Evolutionary conservation across 2,797 vertebrate species (phyloP), one percentile per base, ranked within the genome.

Genomic region (Alca torda): DNA sequence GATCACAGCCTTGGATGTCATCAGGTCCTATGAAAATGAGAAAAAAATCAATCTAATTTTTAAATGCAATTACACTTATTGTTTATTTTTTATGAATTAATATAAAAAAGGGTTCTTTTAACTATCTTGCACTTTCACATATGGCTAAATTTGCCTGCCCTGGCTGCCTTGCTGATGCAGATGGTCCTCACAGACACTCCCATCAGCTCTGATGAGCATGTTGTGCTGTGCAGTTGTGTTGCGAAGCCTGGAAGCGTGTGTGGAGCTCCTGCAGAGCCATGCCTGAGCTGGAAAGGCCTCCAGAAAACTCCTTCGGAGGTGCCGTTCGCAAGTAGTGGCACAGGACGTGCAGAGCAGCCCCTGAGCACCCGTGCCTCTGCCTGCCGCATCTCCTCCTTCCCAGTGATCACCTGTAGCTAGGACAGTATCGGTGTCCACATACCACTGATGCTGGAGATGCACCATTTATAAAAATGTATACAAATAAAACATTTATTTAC

Each of bases 331-430:
- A 30, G 63, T 1, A 2, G 53, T 19, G n/a, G 45, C 39, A 25
- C 23, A 37, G 68, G 39, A 31, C 41, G 4, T 1, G 6, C 9
- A 13, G 61, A 18, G 12, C 41, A 64, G 46, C n/a, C 73, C 33
- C 60, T 4, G 35, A 54, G 41, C 51, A 23, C 13, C 13, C 7
- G 1, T 14, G 28, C 15, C 37, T 39, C 51, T 53, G 41, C 33
- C 64, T 3, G 1, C 39, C n/a, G 17, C 4, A 1, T 15, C n/a
- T 45, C 50, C 28, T 57, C 39, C 25, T 35, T 11, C 56, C 10
- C 21, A 5, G 25, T 2, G 12, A 10, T 5, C 43, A 10, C 9
- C 51, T 1, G 0, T 6, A 35, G 41, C n/a, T 10, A 20, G 18
- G 41, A 56, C 33, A 6, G 17, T 1, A 12, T 1, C 7, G 3